Conservation (phyloP, 1,140 invertebrate genomes). For the Planococcus citri region DNA sequence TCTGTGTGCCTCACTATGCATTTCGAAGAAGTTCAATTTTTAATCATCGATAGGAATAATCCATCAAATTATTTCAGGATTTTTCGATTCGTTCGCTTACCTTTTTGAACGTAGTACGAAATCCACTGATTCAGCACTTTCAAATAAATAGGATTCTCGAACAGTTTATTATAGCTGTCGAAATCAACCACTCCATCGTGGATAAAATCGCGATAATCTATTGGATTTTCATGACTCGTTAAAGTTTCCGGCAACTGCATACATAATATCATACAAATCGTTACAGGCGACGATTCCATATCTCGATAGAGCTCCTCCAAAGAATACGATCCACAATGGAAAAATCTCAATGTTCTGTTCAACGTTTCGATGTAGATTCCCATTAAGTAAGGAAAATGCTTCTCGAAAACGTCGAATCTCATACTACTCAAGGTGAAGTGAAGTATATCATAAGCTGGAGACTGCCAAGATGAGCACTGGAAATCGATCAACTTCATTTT, state of each 20-base stretch:
- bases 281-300: background rate
- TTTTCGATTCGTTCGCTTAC: too few species aligned
- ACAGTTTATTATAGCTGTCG: background rate
- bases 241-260: background rate
- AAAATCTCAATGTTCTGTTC: background rate
- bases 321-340: background rate
- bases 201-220: background rate
- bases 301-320: background rate
- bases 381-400: background rate
- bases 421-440: background rate
- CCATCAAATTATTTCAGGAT: too few species aligned
- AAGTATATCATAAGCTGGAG: background rate
- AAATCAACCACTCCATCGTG: background rate
- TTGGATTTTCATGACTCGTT: background rate
- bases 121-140: too few species aligned
- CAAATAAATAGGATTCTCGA: background rate
- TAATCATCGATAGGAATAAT: too few species aligned
- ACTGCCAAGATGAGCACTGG: background rate
- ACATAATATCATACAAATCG: background rate
- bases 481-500: conserved; percentile 34
- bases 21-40: too few species aligned
- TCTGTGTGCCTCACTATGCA: too few species aligned
- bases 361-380: background rate
- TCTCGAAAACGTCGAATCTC: background rate
- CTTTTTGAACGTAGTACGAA: too few species aligned